phyloP scores from a whole-genome alignment of 2,113 vertebrate species.

The Cynopterus brachyotis region DNA sequence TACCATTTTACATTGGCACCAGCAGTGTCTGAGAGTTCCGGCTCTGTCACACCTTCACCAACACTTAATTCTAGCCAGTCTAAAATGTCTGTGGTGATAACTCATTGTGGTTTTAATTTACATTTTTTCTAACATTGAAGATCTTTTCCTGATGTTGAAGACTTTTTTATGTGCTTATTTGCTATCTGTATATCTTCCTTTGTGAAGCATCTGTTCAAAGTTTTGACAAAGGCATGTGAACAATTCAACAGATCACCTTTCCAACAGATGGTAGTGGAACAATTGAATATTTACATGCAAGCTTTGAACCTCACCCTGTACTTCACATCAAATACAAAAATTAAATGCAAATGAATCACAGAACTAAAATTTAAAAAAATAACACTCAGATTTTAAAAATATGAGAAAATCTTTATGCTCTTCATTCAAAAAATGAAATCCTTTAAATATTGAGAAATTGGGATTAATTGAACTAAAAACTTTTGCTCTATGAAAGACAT shows the following conservation, averaged over 20 bases:
- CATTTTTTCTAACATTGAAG: background rate
- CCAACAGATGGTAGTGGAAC: background rate
- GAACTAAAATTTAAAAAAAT: background rate
- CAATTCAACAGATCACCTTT: background rate
- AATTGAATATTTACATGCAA: background rate
- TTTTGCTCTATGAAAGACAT: background rate
- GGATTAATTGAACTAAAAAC: background rate
- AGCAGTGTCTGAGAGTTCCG: background rate
- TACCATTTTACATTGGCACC: background rate
- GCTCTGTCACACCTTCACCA: background rate
- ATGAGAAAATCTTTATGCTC: background rate
- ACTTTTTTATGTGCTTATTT: background rate
- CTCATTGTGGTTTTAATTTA: background rate
- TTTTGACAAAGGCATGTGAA: background rate
- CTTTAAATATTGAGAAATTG: background rate
- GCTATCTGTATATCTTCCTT: background rate
- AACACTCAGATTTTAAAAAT: background rate
- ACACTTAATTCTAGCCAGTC: background rate
- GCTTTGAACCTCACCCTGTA: background rate
- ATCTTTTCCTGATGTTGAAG: background rate
- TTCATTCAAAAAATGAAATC: background rate
- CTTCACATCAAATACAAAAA: background rate
- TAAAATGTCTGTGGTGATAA: background rate
- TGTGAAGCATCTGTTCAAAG: background rate
- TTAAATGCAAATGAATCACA: background rate